Percentiles rank a stretch among this genome's conserved stretches.
These are phyloP conservation scores for Caradrina clavipalpis DNA, from an alignment of 2,888 invertebrate genomes.

Conservation along the genomic window DNA sequence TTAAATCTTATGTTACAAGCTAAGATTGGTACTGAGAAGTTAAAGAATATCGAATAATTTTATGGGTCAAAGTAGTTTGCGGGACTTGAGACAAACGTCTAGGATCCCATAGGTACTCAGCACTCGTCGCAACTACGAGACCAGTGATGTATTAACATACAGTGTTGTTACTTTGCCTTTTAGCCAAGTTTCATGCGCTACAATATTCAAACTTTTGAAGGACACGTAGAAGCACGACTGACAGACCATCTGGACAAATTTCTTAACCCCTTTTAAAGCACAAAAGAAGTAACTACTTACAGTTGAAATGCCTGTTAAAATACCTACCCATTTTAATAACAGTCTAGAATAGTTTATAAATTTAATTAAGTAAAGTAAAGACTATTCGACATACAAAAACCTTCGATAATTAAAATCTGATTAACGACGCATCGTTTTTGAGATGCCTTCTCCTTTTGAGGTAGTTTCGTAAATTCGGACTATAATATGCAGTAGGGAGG, in stretches of 20 bases:
- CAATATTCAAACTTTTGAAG: background rate
- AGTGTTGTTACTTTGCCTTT: no score
- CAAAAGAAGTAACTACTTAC: background rate
- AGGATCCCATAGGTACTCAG: no score
- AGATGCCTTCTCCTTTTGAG: slow-evolving; percentile 59
- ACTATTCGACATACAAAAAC: slow-evolving; percentile 1
- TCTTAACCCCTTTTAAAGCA: background rate
- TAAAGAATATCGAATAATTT: no score
- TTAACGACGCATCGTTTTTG: slow-evolving; percentile 6
- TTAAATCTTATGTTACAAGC: no score
- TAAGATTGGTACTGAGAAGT: no score
- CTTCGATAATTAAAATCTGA: slow-evolving; percentile 31
- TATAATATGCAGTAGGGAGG: slow-evolving; percentile 55
- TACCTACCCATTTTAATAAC: slow-evolving; percentile 9
- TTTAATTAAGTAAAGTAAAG: slow-evolving; percentile 8
- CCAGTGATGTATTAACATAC: no score
- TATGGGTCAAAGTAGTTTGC: no score
- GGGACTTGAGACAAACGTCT: no score
- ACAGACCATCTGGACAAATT: background rate
- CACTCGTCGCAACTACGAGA: no score
- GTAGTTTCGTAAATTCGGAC: slow-evolving; percentile 56
- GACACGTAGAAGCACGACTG: background rate
- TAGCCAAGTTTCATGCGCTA: no score
- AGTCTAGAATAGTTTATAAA: background rate
- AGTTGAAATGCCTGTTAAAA: slow-evolving; percentile 14